These are phyloP conservation scores for Drosophila stalkeri DNA, from an alignment of 2,888 invertebrate species.

Conservation along the genomic window DNA sequence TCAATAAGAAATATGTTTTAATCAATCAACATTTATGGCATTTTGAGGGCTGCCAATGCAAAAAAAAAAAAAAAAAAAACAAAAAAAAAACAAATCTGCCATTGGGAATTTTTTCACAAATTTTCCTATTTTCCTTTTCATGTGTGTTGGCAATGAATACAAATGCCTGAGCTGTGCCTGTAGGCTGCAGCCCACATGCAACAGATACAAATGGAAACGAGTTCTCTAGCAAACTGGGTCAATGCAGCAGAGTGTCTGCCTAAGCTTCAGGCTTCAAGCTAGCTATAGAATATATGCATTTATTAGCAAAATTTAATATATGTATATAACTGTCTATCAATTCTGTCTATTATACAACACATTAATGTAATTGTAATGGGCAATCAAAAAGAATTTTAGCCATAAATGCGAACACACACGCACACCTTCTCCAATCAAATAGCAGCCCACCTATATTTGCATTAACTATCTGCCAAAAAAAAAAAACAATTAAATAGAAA, in stretches of 20 bases:
- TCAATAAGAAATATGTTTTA: slow-evolving; percentile 9
- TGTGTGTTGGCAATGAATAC: slow-evolving; percentile 31
- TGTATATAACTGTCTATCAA: background rate
- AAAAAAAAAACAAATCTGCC: background rate
- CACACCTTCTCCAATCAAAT: slow-evolving; percentile 48
- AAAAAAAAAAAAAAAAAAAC: background rate
- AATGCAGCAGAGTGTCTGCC: slow-evolving; percentile 31
- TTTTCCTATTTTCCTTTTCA: background rate
- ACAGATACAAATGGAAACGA: slow-evolving; percentile 32
- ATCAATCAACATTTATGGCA: slow-evolving; percentile 12
- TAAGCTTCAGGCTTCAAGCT: slow-evolving; percentile 21
- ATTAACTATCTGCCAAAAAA: slow-evolving; percentile 29
- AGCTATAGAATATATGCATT: slow-evolving; percentile 3
- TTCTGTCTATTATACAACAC: background rate
- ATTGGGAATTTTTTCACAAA: slow-evolving; percentile 13
- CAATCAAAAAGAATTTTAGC: slow-evolving; percentile 33
- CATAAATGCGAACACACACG: slow-evolving; percentile 38
- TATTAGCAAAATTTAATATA: slow-evolving; percentile 19
- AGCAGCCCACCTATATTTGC: slow-evolving; percentile 54
- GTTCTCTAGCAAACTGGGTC: slow-evolving; percentile 42
- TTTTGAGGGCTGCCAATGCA: background rate
- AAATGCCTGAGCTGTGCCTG: slow-evolving; percentile 11
- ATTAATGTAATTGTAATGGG: slow-evolving; percentile 9
- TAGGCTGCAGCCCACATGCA: slow-evolving; percentile 10
- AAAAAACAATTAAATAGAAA: background rate